These are phyloP conservation scores for Cryptotermes secundus DNA, from an alignment of 1,140 invertebrate species.

Conservation along the genomic window DNA sequence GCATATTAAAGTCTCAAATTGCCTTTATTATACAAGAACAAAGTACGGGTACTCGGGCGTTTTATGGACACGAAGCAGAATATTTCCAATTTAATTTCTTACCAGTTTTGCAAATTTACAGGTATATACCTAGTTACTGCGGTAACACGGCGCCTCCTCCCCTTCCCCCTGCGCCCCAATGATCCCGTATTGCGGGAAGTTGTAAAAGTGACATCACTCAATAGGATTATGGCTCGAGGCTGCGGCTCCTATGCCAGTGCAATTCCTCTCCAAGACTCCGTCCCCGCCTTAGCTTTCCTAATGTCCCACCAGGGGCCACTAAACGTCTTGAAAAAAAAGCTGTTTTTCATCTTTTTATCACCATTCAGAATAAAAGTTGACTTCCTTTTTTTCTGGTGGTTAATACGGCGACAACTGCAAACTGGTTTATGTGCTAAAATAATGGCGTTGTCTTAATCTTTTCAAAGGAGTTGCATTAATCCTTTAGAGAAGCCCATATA, in stretches of 20 bases:
- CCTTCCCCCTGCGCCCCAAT: background rate
- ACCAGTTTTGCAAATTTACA: conserved; percentile 26
- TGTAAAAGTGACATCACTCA: conserved; percentile 27
- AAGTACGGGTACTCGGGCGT: background rate
- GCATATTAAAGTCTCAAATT: background rate
- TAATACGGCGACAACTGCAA: conserved; percentile 11
- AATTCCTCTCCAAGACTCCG: conserved; percentile 15
- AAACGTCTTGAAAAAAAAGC: conserved; percentile 18
- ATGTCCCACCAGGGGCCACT: conserved; percentile 25
- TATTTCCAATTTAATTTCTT: conserved; percentile 26
- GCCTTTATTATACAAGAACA: background rate
- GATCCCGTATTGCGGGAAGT: background rate
- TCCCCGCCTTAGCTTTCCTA: background rate
- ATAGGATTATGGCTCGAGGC: conserved; percentile 18
- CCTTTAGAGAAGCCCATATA: background rate
- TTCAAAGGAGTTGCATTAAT: background rate
- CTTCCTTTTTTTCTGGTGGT: background rate
- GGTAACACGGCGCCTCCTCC: background rate
- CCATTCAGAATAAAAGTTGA: conserved; percentile 17
- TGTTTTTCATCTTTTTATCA: conserved; percentile 26
- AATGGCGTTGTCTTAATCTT: background rate
- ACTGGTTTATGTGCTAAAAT: background rate
- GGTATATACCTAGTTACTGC: conserved; percentile 12
- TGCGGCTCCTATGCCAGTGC: conserved; percentile 1
- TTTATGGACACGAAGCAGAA: conserved; percentile 24